Evolutionary conservation across 1,140 invertebrate species (phyloP).

Genomic region (Holcopasites calliopsidis): DNA sequence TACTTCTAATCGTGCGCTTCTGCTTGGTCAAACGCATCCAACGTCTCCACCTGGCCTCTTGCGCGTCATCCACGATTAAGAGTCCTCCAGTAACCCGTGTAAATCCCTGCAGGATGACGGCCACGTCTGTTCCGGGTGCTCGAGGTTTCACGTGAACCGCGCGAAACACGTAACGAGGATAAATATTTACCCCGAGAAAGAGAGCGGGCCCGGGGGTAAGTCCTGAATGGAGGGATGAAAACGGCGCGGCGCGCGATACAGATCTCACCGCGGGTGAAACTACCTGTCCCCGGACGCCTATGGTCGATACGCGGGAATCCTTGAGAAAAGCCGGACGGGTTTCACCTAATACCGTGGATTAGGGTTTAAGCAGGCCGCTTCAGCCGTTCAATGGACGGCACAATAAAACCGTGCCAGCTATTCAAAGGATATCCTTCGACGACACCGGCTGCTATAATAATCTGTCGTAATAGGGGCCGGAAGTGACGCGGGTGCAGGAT

Average conservation of each 20-base stretch:
- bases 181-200: conserved; percentile 66
- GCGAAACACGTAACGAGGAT: conserved; percentile 60
- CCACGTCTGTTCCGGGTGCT: not conserved
- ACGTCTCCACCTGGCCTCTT: not conserved
- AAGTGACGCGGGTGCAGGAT: conserved; percentile 44
- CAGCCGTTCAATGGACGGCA: conserved; percentile 50
- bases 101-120: conserved; percentile 43
- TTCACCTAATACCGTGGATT: conserved; percentile 74
- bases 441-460: conserved; percentile 49
- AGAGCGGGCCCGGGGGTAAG: conserved; percentile 28
- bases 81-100: conserved; percentile 1
- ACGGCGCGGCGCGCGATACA: conserved; percentile 51
- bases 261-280: conserved; percentile 58
- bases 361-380: conserved; percentile 68
- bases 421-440: conserved; percentile 51
- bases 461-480: conserved; percentile 61
- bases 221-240: conserved; percentile 42
- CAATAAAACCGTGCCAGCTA: conserved; percentile 57
- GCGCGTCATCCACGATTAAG: not conserved
- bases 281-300: conserved; percentile 41
- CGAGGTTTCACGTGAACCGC: conserved; percentile 28
- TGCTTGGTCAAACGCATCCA: not conserved
- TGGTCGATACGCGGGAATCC: conserved; percentile 48
- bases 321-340: conserved; percentile 68
- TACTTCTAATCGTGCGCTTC: not conserved